Base-by-base conservation (phyloP, 2,888 invertebrate species). In the Ophraella communa region DNA sequence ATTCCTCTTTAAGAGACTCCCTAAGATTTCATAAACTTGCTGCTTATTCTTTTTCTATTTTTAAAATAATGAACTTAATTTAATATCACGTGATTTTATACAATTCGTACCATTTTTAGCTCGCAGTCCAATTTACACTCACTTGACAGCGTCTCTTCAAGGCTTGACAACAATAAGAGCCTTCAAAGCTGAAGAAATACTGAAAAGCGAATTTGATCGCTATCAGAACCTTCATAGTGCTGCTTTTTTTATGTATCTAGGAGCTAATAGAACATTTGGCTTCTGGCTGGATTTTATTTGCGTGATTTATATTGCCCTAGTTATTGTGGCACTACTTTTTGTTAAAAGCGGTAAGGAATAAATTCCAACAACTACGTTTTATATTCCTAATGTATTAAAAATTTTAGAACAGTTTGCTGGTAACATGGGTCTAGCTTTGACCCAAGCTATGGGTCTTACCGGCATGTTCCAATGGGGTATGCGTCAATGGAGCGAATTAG, bases 401-500 rank as follows among this genome's bases (percentile, higher is more conserved):
- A n/a, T 33, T 59, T 30, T 24, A 27, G 51, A 45, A n/a, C 27
- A 21, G 14, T 83, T 86, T 67, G 91, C 91, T 17, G 92, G 92
- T 27, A 88, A 89, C 76, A 91, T 93, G 3, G 93, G 93, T 23
- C 79, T 93, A 59, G 92, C 92, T 10, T 91, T 93, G 57, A 92
- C 93, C 0, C 91, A 93, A 78, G 89, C 91, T n/a, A 89, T 92
- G 81, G 88, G 89, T 0, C 85, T 93, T 62, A 91, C 91, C 0
- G 92, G 92, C 8, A 83, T 83, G 82, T 73, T 87, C 75, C 87
- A 87, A 75, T 87, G 87, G 86, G 86, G 85, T 4, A 85, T 87
- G 67, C 85, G 96, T 8, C 96, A 96, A 81, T 94, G 94, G 73
- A 94, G 95, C 0, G 96, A 96, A 80, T 81, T 93, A 7, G 93